These are phyloP conservation scores for Limnephilus auricula DNA, from an alignment of 2,888 invertebrate genomes.

Conservation along the genomic window DNA sequence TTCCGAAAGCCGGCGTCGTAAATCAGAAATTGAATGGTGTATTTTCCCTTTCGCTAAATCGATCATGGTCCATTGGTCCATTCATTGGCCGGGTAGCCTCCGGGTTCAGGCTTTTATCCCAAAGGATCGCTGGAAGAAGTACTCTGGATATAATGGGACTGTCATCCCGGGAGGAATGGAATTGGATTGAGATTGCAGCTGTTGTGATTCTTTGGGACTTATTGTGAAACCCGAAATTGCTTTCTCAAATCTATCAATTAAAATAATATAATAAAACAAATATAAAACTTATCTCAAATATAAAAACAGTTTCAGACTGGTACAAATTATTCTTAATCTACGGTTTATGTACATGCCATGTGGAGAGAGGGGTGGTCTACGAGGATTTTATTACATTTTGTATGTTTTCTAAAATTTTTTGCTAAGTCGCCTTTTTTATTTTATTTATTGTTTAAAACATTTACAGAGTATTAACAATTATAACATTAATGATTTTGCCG, in stretches of 20 bases:
- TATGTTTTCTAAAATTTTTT: too few species aligned
- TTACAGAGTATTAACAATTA: too few species aligned
- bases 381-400: too few species aligned
- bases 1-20: conserved; percentile 29
- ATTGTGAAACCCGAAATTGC: not conserved
- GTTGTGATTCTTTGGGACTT: not conserved
- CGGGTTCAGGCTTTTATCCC: conserved; percentile 40
- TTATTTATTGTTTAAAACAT: too few species aligned
- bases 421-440: too few species aligned
- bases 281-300: too few species aligned
- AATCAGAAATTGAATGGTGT: conserved; percentile 41
- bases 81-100: conserved; percentile 32
- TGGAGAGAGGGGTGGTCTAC: too few species aligned
- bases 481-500: too few species aligned
- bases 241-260: not conserved
- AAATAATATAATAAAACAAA: too few species aligned
- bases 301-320: too few species aligned
- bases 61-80: conserved; percentile 3
- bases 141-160: conserved; percentile 30
- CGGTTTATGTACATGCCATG: too few species aligned
- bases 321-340: too few species aligned
- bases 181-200: conserved; percentile 50
- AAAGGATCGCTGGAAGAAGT: not conserved
- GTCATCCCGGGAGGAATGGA: conserved; percentile 37
- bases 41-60: conserved; percentile 50